phyloP scores from a whole-genome alignment of 2,113 vertebrate species.

The Baryphthengus martii region DNA sequence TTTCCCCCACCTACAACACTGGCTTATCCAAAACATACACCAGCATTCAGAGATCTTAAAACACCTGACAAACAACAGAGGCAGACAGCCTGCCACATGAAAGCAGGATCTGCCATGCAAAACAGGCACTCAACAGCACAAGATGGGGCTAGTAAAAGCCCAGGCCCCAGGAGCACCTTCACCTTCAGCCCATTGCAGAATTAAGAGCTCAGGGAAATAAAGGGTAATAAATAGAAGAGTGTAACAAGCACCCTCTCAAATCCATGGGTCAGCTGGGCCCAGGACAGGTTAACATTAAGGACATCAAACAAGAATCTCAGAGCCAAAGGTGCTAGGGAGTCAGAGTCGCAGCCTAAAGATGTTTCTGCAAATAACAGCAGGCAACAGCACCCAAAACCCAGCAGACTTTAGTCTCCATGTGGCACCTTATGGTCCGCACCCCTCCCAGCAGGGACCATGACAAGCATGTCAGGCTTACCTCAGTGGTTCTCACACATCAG shows the following conservation, averaged over 20 bases:
- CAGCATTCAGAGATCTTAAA: not conserved
- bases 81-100: not conserved
- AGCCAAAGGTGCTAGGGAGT: not conserved
- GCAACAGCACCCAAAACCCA: not conserved
- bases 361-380: not conserved
- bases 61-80: not conserved
- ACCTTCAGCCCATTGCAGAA: not conserved
- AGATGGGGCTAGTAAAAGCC: not conserved
- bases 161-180: not conserved
- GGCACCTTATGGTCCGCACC: not conserved
- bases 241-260: not conserved
- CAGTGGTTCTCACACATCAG: not conserved
- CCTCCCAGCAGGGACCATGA: accelerated
- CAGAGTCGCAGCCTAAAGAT: not conserved
- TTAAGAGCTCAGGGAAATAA: not conserved
- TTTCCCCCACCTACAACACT: not conserved
- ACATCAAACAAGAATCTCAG: not conserved
- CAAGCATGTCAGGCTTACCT: not conserved
- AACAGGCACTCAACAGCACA: accelerated
- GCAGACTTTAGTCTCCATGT: accelerated
- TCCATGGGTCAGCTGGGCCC: not conserved
- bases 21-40: accelerated
- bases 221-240: not conserved
- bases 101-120: not conserved
- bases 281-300: not conserved